Base-by-base conservation (phyloP, 2,888 invertebrate genomes). In the Lysandra bellargus region DNA sequence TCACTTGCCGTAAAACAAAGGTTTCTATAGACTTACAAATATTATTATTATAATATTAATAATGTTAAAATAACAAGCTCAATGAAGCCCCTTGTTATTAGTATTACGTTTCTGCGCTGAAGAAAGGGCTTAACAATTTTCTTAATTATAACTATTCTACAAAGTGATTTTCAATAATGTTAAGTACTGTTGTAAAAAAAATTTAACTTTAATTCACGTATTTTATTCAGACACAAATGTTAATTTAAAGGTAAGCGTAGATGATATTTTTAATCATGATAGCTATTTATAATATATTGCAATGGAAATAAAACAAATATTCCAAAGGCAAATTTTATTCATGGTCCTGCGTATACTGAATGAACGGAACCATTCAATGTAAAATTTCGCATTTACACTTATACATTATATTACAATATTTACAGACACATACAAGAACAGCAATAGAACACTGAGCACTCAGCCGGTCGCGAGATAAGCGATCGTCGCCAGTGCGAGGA, bases 261-360 rank as follows among this genome's bases (percentile, higher is more conserved):
- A 7, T 40, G 40, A 40, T 40, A 40, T 40, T 40, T 44, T 44
- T 44, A 44, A 44, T 44, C 44, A 9, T 44, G 44, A 44, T 30
- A 30, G 64, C 2, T 64, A 64, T 7, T 12, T 12, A 30, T 30
- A 30, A 33, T 30, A 2, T 9, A 12, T 23, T 2, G 9, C 9
- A 30, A 30, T 23, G 30, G 23, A 76, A 82, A 83, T 83, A 80
- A 85, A 84, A 84, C 82, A 81, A 80, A 82, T 83, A 87, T 86
- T 91, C 88, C 88, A 93, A 94, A 94, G 93, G 93, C 93, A 93
- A 92, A 91, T 92, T 91, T 94, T 92, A 93, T 92, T 94, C 88
- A 90, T 93, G 94, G 93, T 93, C 94, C 93, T 91, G 92, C 91
- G 92, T 93, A 93, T 93, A 94, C 93, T 91, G 90, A 92, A 91